A percentile compares a stretch with the other conserved stretches of the same genome.
phyloP scores from a whole-genome alignment of 2,113 vertebrate species.

The Amia ocellicauda region DNA sequence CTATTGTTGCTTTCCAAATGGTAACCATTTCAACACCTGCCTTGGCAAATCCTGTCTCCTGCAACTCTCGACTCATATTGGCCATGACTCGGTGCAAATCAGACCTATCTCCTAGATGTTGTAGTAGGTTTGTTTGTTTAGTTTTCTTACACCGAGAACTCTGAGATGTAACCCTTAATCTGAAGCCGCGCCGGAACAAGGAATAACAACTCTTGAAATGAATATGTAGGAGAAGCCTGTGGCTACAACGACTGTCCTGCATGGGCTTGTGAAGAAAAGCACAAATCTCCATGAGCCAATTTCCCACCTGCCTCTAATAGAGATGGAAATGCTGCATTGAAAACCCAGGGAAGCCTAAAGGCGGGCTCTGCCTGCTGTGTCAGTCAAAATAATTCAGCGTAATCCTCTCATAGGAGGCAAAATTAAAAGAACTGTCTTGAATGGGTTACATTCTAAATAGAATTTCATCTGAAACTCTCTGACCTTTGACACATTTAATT shows the following conservation, averaged over 20 bases:
- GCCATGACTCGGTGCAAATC: neutral
- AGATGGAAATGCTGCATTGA: constrained; percentile 14
- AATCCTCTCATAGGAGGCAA: neutral
- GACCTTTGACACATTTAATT: too few relatives aligned
- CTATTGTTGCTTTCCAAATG: constrained; percentile 39
- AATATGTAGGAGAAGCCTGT: too few relatives aligned
- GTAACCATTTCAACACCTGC: constrained; percentile 42
- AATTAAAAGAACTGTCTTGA: constrained; percentile 2
- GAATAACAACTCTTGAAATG: too few relatives aligned
- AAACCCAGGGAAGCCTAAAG: neutral
- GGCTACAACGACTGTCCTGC: too few relatives aligned
- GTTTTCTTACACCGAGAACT: too few relatives aligned
- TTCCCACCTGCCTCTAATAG: neutral
- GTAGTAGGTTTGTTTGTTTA: too few relatives aligned
- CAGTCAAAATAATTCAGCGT: neutral
- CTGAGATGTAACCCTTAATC: too few relatives aligned
- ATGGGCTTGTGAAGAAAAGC: too few relatives aligned
- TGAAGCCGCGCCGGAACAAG: too few relatives aligned
- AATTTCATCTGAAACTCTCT: too few relatives aligned
- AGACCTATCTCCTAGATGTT: neutral
- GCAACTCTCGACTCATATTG: constrained; percentile 22
- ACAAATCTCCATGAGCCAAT: too few relatives aligned
- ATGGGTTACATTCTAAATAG: neutral
- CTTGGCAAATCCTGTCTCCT: constrained; percentile 28
- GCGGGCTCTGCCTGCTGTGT: neutral